Conservation (phyloP, 2,888 invertebrate genomes). For the Micropterix aruncella region DNA sequence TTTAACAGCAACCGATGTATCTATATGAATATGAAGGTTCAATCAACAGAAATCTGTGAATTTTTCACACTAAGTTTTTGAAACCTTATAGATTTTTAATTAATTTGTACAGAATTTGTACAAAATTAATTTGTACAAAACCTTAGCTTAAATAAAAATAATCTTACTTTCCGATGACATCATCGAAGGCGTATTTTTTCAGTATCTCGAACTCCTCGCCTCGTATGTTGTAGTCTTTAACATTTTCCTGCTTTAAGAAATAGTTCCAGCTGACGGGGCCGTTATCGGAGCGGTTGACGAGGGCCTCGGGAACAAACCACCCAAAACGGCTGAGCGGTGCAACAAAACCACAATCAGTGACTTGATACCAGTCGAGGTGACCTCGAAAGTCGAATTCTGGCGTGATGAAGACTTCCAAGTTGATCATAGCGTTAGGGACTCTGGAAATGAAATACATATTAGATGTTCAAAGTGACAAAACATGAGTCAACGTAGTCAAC, state of each 20-base stretch:
- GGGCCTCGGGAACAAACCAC: conserved; percentile 44
- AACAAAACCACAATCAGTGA: conserved; percentile 36
- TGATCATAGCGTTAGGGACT: conserved; percentile 37
- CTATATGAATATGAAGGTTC: too few species aligned
- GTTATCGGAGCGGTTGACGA: conserved; percentile 17
- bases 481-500: too few species aligned
- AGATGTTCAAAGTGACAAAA: too few species aligned
- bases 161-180: conserved; percentile 14
- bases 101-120: too few species aligned
- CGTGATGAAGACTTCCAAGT: conserved; percentile 58
- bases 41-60: too few species aligned
- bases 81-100: too few species aligned
- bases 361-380: conserved; percentile 21
- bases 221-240: conserved; percentile 31
- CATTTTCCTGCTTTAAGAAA: conserved; percentile 28
- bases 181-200: conserved; percentile 17
- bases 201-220: conserved; percentile 18
- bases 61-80: too few species aligned
- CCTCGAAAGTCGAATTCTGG: conserved; percentile 41
- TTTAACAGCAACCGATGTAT: too few species aligned
- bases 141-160: background rate
- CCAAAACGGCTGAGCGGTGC: conserved; percentile 44
- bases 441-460: too few species aligned
- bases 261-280: conserved; percentile 39
- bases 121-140: too few species aligned